Conservation (phyloP, 2,797 vertebrate species). For the Paedocypris micromegethes region DNA sequence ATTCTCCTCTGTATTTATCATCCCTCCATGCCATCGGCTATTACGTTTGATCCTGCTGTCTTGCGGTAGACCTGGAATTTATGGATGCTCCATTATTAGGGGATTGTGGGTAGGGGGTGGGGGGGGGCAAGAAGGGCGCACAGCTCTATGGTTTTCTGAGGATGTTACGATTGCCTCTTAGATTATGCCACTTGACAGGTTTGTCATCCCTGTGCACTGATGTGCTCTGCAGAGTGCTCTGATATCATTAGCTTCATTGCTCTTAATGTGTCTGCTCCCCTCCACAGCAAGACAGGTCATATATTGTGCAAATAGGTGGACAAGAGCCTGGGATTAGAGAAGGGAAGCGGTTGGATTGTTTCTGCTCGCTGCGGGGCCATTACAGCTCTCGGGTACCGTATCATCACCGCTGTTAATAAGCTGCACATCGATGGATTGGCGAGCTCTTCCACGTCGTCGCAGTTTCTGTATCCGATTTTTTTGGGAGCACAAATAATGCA, state of each 20-base stretch:
- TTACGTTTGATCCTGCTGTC: constrained; percentile 67
- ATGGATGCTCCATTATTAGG: constrained; percentile 89
- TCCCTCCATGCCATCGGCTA: constrained; percentile 79
- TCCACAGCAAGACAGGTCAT: constrained; percentile 73
- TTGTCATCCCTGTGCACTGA: constrained; percentile 86
- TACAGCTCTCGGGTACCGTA: too few relatives aligned
- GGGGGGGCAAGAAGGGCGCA: constrained; percentile 60
- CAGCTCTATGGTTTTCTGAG: constrained; percentile 85
- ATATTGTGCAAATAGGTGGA: constrained; percentile 70
- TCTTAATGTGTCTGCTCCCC: constrained; percentile 90
- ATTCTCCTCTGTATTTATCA: constrained; percentile 91
- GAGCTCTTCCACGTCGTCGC: too few relatives aligned
- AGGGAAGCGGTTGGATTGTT: constrained; percentile 34
- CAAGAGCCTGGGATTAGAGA: constrained; percentile 53
- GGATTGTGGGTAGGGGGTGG: constrained; percentile 64
- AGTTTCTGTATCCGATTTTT: too few relatives aligned
- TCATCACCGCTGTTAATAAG: too few relatives aligned
- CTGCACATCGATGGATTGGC: too few relatives aligned
- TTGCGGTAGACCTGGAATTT: constrained; percentile 86
- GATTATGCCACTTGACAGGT: constrained; percentile 92
- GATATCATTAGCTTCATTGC: constrained; percentile 97
- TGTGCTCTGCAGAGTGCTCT: constrained; percentile 89
- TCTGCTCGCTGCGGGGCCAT: constrained; percentile 11
- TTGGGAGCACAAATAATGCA: constrained; percentile 4
- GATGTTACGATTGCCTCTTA: constrained; percentile 84